phyloP scores from a whole-genome alignment of 2,888 invertebrate genomes.

The Drosophila emarginata region DNA sequence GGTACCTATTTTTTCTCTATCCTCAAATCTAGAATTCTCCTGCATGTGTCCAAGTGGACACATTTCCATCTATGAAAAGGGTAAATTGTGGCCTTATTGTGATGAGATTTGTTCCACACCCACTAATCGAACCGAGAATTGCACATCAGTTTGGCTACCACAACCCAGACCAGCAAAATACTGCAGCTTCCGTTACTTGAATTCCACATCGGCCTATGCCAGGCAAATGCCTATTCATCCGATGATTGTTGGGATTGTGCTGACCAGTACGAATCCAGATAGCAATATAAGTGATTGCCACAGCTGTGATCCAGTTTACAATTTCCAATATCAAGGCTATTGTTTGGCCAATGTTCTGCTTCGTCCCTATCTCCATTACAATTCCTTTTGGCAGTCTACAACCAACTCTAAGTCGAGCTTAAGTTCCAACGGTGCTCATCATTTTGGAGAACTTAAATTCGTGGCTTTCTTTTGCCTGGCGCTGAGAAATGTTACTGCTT shows the following conservation, averaged over 20 bases:
- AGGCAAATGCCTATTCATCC: slow-evolving; percentile 32
- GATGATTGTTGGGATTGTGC: slow-evolving; percentile 48
- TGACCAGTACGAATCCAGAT: slow-evolving; percentile 40
- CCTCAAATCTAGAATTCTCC: slow-evolving; percentile 78
- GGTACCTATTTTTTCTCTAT: background rate
- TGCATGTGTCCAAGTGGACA: slow-evolving; percentile 82
- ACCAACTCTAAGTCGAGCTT: slow-evolving; percentile 13
- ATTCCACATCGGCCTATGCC: slow-evolving; percentile 41
- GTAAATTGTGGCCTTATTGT: slow-evolving; percentile 73
- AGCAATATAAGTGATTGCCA: slow-evolving; percentile 59
- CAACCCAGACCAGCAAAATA: slow-evolving; percentile 16
- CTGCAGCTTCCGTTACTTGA: slow-evolving; percentile 76
- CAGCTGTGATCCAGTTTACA: slow-evolving; percentile 74
- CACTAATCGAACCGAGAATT: slow-evolving; percentile 36
- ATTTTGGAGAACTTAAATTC: slow-evolving; percentile 79
- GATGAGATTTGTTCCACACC: slow-evolving; percentile 55
- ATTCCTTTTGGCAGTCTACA: slow-evolving; percentile 73
- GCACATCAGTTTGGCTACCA: slow-evolving; percentile 25
- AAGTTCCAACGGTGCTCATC: slow-evolving; percentile 33
- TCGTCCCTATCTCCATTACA: slow-evolving; percentile 77
- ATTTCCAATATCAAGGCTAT: slow-evolving; percentile 77
- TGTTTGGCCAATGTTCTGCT: slow-evolving; percentile 78
- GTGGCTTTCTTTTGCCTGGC: slow-evolving; percentile 81
- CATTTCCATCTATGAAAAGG: slow-evolving; percentile 70
- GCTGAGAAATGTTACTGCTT: slow-evolving; percentile 84